A percentile compares a stretch with the other conserved stretches of the same genome.
Evolutionary conservation across 2,797 vertebrate species (phyloP).

Genomic region (Mionectes olivaceus): DNA sequence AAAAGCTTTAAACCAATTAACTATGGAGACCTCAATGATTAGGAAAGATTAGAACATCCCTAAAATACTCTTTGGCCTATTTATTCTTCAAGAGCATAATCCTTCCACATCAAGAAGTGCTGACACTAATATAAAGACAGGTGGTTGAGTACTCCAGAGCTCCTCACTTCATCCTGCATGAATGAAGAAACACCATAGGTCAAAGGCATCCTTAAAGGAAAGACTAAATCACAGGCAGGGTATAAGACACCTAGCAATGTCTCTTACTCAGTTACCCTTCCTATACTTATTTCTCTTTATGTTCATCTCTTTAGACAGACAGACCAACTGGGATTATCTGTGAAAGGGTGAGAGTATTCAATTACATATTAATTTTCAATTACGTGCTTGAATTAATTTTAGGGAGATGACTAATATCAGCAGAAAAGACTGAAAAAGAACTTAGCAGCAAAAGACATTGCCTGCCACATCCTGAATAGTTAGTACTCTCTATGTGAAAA

Average conservation of each 20-base stretch:
- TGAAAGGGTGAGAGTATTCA: neutral
- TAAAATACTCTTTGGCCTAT: slow-evolving; percentile 7
- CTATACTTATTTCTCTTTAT: neutral
- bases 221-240: neutral
- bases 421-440: neutral
- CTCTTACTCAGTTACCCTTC: neutral
- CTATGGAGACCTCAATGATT: neutral
- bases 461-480: neutral
- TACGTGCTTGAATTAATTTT: neutral
- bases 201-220: neutral
- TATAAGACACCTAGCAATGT: neutral
- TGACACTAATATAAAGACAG: neutral
- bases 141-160: neutral
- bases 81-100: slow-evolving; percentile 16
- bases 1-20: slow-evolving; percentile 9
- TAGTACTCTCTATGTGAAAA: neutral
- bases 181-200: slow-evolving; percentile 2
- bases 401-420: neutral
- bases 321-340: accelerated
- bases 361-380: neutral
- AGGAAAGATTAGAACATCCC: slow-evolving; percentile 4
- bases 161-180: neutral
- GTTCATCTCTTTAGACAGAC: neutral
- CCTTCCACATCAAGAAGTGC: neutral
- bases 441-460: neutral